Percentiles rank a stretch among this genome's conserved stretches.
Evolutionary conservation across 1,140 invertebrate species (phyloP).

Genomic region (Drosophila equinoxialis): DNA sequence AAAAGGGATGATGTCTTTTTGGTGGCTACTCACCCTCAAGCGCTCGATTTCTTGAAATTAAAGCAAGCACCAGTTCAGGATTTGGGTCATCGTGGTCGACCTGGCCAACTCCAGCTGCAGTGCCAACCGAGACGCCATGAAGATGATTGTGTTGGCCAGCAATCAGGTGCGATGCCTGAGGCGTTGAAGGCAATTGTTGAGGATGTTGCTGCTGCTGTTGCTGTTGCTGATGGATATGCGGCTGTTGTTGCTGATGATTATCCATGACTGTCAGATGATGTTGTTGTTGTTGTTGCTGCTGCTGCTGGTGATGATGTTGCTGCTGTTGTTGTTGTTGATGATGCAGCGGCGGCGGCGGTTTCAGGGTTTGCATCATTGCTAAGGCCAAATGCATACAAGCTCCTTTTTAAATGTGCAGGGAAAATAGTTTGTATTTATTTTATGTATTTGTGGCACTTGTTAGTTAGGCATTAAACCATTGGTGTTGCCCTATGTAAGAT

Average conservation of each 20-base stretch:
- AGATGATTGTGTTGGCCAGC: slow-evolving; percentile 70
- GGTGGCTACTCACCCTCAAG: slow-evolving; percentile 89
- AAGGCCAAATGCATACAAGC: slow-evolving; percentile 59
- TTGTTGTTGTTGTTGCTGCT: slow-evolving; percentile 57
- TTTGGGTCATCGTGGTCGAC: slow-evolving; percentile 85
- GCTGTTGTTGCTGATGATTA: slow-evolving; percentile 64
- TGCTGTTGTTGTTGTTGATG: slow-evolving; percentile 77
- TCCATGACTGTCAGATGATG: slow-evolving; percentile 74
- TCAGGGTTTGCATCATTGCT: slow-evolving; percentile 83
- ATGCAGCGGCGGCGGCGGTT: slow-evolving; percentile 78
- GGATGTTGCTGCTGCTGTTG: slow-evolving; percentile 63
- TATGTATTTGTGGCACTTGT: slow-evolving; percentile 1
- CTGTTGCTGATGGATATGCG: slow-evolving; percentile 64
- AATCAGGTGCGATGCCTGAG: slow-evolving; percentile 84
- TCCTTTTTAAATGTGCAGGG: background rate
- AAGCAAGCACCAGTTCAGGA: slow-evolving; percentile 91
- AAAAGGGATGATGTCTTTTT: slow-evolving; percentile 43
- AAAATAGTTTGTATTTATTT: background rate
- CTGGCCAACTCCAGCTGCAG: slow-evolving; percentile 63
- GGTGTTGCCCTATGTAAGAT: background rate
- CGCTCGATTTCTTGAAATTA: slow-evolving; percentile 93
- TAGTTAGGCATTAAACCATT: slow-evolving; percentile 7
- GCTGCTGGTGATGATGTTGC: slow-evolving; percentile 31
- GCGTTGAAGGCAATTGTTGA: slow-evolving; percentile 82
- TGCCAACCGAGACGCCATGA: slow-evolving; percentile 36